Evolutionary conservation across 1,140 invertebrate species (phyloP).

Genomic region (Drosophila sucinea): DNA sequence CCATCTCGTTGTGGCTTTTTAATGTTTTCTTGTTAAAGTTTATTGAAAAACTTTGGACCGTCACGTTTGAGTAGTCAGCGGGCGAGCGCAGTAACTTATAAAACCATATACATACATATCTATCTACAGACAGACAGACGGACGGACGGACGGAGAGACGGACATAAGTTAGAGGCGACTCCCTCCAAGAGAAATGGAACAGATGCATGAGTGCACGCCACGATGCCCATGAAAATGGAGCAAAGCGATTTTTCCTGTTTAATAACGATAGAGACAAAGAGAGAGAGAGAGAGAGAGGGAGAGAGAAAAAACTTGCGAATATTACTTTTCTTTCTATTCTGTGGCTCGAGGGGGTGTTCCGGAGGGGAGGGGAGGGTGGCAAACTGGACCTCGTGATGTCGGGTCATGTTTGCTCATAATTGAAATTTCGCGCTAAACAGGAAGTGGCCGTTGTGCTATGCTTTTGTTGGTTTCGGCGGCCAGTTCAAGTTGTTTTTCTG

Average conservation of each 20-base stretch:
- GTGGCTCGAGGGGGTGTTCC: not conserved
- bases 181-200: constrained; percentile 62
- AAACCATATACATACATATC: constrained; percentile 32
- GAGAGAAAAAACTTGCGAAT: constrained; percentile 55
- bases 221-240: constrained; percentile 71
- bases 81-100: constrained; percentile 70
- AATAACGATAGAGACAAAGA: constrained; percentile 22
- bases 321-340: constrained; percentile 58
- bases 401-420: constrained; percentile 72
- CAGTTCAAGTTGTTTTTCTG: constrained; percentile 59
- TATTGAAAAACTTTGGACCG: constrained; percentile 81
- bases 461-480: constrained; percentile 38
- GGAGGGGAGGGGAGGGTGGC: not conserved
- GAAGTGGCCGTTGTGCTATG: constrained; percentile 58
- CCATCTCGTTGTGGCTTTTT: constrained; percentile 76
- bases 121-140: not conserved
- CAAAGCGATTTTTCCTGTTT: constrained; percentile 73
- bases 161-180: constrained; percentile 23
- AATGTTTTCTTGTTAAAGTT: constrained; percentile 82
- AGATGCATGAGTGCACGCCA: constrained; percentile 70
- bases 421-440: constrained; percentile 80
- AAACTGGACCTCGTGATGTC: not conserved
- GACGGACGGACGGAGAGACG: constrained; percentile 17
- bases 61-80: constrained; percentile 80
- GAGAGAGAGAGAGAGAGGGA: too few species aligned